These are phyloP conservation scores for Taenioides sp. DNA, from an alignment of 2,797 vertebrate genomes.

Conservation along the genomic window DNA sequence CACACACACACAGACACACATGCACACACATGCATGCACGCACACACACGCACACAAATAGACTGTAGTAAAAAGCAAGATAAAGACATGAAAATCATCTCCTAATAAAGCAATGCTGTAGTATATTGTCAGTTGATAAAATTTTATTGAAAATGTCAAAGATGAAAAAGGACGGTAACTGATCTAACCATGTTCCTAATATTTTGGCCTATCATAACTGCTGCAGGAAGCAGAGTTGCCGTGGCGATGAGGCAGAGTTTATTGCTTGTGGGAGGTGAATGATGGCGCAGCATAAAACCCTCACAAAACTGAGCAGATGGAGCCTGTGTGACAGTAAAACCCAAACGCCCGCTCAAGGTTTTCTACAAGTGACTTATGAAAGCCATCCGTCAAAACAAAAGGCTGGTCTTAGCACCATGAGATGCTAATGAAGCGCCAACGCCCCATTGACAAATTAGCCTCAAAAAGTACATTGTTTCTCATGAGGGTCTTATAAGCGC, in stretches of 20 bases:
- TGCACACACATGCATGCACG: too few species aligned
- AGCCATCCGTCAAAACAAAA: constrained; percentile 83
- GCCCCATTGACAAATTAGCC: constrained; percentile 72
- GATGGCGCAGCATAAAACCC: constrained; percentile 78
- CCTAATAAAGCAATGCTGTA: not conserved
- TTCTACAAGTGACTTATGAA: constrained; percentile 83
- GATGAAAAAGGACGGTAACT: constrained; percentile 38
- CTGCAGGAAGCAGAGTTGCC: constrained; percentile 40
- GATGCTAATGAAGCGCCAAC: constrained; percentile 78
- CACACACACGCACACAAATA: not conserved
- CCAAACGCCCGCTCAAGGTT: constrained; percentile 79
- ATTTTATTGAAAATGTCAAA: not conserved
- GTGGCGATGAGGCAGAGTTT: constrained; percentile 67
- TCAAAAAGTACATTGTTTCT: constrained; percentile 75
- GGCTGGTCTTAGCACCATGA: constrained; percentile 73
- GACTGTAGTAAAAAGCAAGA: not conserved
- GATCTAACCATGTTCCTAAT: constrained; percentile 34
- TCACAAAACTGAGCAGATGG: constrained; percentile 81
- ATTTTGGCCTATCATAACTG: constrained; percentile 39
- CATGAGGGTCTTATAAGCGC: constrained; percentile 49
- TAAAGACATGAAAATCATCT: not conserved
- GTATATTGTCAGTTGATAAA: not conserved
- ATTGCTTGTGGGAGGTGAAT: constrained; percentile 82
- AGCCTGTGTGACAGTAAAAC: constrained; percentile 83
- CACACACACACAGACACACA: too few species aligned